Conservation (phyloP, 2,888 invertebrate genomes). For the Cancer borealis region DNA sequence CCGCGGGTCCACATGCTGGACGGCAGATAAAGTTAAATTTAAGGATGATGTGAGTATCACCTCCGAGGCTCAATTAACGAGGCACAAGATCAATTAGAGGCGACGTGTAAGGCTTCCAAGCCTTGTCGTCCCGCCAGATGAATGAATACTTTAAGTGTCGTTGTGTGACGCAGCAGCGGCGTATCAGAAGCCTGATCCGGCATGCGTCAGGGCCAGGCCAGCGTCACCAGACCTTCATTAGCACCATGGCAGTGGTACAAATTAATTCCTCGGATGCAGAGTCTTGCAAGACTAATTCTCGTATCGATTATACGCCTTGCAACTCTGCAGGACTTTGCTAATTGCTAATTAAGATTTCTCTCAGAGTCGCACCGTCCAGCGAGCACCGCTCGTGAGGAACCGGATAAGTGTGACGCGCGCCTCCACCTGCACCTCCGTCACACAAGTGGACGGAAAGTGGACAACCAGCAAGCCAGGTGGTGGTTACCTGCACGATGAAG, state of each 20-base stretch:
- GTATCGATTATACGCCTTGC: conserved; percentile 59
- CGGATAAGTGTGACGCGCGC: neutral
- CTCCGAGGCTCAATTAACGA: neutral
- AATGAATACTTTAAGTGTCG: neutral
- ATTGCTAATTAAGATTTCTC: conserved; percentile 65
- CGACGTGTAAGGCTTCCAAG: neutral
- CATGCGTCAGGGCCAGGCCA: conserved; percentile 7
- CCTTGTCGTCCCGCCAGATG: neutral
- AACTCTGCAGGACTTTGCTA: conserved; percentile 60
- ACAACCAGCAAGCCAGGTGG: neutral
- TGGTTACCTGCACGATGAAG: neutral
- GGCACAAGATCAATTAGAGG: neutral
- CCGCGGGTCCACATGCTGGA: neutral
- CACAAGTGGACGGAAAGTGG: too few species aligned
- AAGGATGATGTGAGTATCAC: neutral
- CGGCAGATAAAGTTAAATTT: neutral
- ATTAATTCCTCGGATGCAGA: conserved; percentile 31
- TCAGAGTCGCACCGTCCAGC: conserved; percentile 16
- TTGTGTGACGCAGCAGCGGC: neutral
- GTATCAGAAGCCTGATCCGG: neutral
- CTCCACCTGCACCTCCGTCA: neutral
- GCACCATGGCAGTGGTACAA: neutral
- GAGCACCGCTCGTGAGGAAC: neutral
- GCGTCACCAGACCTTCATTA: neutral
- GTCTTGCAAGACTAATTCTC: conserved; percentile 58